Conservation (phyloP, 2,113 vertebrate genomes). For the Taurulus bubalis region DNA sequence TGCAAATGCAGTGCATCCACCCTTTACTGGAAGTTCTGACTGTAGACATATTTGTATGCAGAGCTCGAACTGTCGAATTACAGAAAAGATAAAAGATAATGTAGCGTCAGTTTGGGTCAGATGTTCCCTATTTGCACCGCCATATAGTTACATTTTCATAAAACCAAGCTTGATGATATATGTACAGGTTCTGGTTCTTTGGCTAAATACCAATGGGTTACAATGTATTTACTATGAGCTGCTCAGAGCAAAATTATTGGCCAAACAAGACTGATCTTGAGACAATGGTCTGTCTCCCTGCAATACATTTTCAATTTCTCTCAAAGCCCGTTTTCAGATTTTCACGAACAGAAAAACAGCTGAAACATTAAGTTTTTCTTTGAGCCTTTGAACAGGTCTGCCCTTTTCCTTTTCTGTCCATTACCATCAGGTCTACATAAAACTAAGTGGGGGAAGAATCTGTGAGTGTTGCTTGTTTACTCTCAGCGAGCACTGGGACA, state of each 20-base stretch:
- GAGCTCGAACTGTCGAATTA: constrained; percentile 54
- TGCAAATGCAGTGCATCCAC: constrained; percentile 74
- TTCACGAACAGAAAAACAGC: not conserved
- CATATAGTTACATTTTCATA: not conserved
- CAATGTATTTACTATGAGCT: not conserved
- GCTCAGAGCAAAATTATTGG: not conserved
- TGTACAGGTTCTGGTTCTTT: not conserved
- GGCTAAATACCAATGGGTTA: constrained; percentile 5
- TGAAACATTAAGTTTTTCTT: constrained; percentile 21
- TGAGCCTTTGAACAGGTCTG: constrained; percentile 1
- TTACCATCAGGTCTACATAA: constrained; percentile 25
- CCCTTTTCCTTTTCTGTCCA: constrained; percentile 31
- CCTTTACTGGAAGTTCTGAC: constrained; percentile 60
- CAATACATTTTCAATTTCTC: not conserved
- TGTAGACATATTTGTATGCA: constrained; percentile 48
- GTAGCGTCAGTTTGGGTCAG: constrained; percentile 3
- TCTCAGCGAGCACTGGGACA: constrained; percentile 49
- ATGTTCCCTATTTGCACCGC: not conserved
- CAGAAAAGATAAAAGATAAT: constrained; percentile 34
- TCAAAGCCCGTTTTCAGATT: constrained; percentile 10
- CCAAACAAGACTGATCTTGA: not conserved
- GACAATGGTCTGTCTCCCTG: not conserved
- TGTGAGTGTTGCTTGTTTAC: constrained; percentile 56
- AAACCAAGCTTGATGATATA: not conserved
- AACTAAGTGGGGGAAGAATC: constrained; percentile 13